Conservation (phyloP, 2,113 vertebrate genomes). For the Notiomystis cincta region DNA sequence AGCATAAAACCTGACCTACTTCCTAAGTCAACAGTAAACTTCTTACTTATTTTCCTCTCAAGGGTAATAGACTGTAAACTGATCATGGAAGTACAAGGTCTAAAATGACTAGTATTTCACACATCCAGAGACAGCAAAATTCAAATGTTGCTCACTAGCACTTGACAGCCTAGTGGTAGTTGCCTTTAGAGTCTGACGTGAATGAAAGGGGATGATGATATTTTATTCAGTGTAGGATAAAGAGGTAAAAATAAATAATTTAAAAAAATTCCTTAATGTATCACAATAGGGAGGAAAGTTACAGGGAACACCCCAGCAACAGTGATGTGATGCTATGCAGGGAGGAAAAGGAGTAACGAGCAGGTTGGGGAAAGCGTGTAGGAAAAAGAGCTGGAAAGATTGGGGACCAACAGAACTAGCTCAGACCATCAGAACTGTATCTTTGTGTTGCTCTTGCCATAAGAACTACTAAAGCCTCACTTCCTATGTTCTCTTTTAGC, state of each 20-base stretch:
- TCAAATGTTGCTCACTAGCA: not conserved
- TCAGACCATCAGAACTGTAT: not conserved
- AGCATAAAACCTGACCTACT: not conserved
- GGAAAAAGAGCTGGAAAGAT: not conserved
- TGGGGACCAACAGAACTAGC: not conserved
- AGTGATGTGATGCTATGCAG: not conserved
- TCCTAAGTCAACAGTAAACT: not conserved
- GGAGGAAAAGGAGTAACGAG: not conserved
- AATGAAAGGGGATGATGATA: not conserved
- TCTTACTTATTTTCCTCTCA: not conserved
- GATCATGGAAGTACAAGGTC: not conserved
- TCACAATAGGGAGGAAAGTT: not conserved
- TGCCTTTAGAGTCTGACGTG: not conserved
- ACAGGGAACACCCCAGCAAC: not conserved
- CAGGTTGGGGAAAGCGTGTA: not conserved
- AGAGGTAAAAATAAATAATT: not conserved
- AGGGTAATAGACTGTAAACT: not conserved
- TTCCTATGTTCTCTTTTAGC: not conserved
- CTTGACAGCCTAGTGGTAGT: not conserved
- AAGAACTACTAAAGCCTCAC: not conserved
- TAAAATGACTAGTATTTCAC: not conserved
- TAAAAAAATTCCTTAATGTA: not conserved
- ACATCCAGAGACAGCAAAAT: not conserved
- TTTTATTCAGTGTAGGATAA: not conserved
- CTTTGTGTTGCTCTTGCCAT: not conserved